Conservation (phyloP, 1,140 invertebrate species). For the Pollicipes pollicipes region DNA sequence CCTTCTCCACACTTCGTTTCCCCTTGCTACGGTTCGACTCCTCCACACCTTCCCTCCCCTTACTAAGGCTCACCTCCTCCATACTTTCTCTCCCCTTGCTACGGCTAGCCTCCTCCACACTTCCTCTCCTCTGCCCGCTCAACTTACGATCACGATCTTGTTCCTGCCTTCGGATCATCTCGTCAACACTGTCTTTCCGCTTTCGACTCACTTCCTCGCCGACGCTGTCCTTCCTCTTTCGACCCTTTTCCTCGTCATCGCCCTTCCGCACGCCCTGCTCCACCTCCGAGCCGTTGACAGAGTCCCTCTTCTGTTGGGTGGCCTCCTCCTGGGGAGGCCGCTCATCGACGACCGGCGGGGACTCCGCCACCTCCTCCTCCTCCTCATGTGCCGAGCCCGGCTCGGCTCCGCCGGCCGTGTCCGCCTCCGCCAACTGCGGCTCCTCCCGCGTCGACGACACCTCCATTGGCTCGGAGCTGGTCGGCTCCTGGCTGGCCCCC, state of each 20-base stretch:
- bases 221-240: background rate
- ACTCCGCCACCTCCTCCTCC: too few species aligned
- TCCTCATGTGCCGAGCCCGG: too few species aligned
- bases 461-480: background rate
- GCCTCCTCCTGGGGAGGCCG: too few species aligned
- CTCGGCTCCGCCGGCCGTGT: too few species aligned
- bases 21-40: too few species aligned
- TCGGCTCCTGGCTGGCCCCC: too few species aligned
- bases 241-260: background rate
- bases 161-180: background rate
- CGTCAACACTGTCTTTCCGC: slow-evolving; percentile 2
- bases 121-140: slow-evolving; percentile 7
- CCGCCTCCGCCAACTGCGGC: too few species aligned
- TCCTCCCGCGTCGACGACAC: background rate
- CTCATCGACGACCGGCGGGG: too few species aligned
- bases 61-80: too few species aligned
- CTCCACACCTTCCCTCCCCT: too few species aligned
- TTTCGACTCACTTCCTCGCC: slow-evolving; percentile 5
- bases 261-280: background rate
- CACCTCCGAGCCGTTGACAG: background rate
- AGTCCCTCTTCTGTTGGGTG: too few species aligned
- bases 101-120: background rate
- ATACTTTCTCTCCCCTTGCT: slow-evolving; percentile 9
- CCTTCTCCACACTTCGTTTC: too few species aligned
- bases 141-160: background rate